Evolutionary conservation across 2,113 vertebrate genomes (phyloP).

Genomic region (Melospiza melodia): DNA sequence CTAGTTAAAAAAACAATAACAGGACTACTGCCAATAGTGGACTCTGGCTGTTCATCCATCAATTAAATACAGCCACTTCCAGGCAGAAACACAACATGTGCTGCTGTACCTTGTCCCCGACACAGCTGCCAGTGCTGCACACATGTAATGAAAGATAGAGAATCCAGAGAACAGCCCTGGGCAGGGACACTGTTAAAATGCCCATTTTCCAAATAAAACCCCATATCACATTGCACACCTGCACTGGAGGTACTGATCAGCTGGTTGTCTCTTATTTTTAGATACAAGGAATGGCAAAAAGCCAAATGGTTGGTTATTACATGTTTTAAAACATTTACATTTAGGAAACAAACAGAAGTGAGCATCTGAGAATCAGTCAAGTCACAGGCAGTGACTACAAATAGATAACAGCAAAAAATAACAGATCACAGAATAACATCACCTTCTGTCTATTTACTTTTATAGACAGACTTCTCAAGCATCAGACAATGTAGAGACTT

Average conservation of each 20-base stretch:
- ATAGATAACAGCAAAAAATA: background rate
- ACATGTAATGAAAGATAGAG: background rate
- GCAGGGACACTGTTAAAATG: background rate
- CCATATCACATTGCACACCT: background rate
- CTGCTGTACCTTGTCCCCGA: background rate
- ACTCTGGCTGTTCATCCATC: background rate
- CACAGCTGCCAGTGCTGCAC: background rate
- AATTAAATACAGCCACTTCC: background rate
- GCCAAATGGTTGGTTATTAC: rapidly evolving
- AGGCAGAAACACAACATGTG: background rate
- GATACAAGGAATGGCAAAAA: background rate
- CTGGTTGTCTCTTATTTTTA: background rate
- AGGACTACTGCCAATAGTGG: background rate
- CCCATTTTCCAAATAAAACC: background rate
- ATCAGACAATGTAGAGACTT: background rate
- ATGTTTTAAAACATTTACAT: background rate
- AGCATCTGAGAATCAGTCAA: background rate
- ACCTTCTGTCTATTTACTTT: background rate
- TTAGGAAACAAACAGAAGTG: background rate
- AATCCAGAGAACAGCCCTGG: background rate
- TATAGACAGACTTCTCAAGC: background rate
- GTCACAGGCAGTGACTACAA: background rate
- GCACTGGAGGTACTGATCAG: background rate
- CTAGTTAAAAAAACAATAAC: background rate
- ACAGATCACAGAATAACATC: background rate